Evolutionary conservation across 2,888 invertebrate genomes (phyloP), one percentile per base, ranked within the genome.

Genomic region (Hyposoter dolosus): DNA sequence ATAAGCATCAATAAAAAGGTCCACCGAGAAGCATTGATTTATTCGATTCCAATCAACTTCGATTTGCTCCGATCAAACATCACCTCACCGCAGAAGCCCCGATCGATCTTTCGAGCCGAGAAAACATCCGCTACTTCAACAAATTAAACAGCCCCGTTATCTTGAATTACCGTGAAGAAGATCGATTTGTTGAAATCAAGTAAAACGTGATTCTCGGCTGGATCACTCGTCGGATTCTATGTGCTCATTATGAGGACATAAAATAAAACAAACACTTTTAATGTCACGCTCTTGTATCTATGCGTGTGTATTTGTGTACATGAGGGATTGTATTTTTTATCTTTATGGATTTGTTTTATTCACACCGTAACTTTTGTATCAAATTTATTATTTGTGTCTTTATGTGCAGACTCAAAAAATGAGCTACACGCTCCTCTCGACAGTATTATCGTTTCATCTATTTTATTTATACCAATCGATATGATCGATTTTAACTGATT

Each of bases 1-100:
- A 72, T 79, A 85, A 82, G 50, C 82, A 75, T 79, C n/a, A 53
- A 65, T 79, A 35, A 72, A 68, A 28, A 63, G 60, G 63, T 63
- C 23, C 35, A 71, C 63, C 79, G 71, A 80, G 71, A 71, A 80
- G 9, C 3, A 47, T 63, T 47, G 75, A 63, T 75, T 47, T 50
- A 75, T 63, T 45, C 32, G 17, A 63, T 47, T 63, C n/a, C 19
- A 74, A 40, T 40, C n/a, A 19, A 79, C 63, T 28, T 32, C 10
- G 1, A 47, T 80, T 71, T 23, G 23, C 63, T 71, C 63, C 19
- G 35, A 63, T 35, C 28, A 28, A 12, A 19, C n/a, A 19, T 40
- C 40, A n/a, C 10, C 40, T 40, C 12, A n/a, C 9, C n/a, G 68
- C 23, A 43, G 23, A 12, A 19, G 6, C 10, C 45, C 45, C n/a